A percentile compares a stretch with the other conserved stretches of the same genome.
These are phyloP conservation scores for Lepidocyrtoides sp. DNA, from an alignment of 2,888 invertebrate genomes.

Conservation along the genomic window DNA sequence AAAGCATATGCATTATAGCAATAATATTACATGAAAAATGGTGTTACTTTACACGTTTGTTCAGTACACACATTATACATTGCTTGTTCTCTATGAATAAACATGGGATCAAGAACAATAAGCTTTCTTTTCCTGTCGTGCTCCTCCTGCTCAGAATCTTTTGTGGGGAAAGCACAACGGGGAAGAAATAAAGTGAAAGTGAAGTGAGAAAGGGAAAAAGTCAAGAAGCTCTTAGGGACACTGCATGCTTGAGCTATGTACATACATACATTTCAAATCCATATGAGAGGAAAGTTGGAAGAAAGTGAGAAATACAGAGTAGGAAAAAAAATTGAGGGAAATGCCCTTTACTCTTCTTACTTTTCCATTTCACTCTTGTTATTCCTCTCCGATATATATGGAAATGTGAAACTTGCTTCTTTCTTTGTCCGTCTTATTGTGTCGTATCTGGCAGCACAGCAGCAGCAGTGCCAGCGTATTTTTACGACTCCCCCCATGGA, in stretches of 20 bases:
- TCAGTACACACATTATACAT: not conserved
- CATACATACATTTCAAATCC: not conserved
- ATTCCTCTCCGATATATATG: constrained; percentile 36
- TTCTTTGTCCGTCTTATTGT: not conserved
- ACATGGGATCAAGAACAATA: not conserved
- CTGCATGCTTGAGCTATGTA: not conserved
- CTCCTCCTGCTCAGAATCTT: not conserved
- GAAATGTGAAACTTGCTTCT: constrained; percentile 20
- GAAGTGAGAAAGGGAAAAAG: constrained; percentile 50
- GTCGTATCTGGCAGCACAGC: not conserved
- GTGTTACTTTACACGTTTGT: not conserved
- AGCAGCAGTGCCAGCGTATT: not conserved
- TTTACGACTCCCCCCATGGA: constrained; percentile 56
- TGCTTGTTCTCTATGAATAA: not conserved
- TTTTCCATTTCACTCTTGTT: not conserved
- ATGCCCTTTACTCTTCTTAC: not conserved
- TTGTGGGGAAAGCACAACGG: constrained; percentile 2
- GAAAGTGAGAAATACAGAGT: not conserved
- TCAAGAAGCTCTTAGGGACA: constrained; percentile 40
- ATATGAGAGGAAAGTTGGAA: not conserved
- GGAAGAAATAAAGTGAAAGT: constrained; percentile 39
- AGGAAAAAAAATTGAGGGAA: not conserved
- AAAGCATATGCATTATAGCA: constrained; percentile 22
- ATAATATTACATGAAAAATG: constrained; percentile 13
- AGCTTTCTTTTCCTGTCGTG: not conserved